phyloP scores from a whole-genome alignment of 2,797 vertebrate species.

The Diceros bicornis region DNA sequence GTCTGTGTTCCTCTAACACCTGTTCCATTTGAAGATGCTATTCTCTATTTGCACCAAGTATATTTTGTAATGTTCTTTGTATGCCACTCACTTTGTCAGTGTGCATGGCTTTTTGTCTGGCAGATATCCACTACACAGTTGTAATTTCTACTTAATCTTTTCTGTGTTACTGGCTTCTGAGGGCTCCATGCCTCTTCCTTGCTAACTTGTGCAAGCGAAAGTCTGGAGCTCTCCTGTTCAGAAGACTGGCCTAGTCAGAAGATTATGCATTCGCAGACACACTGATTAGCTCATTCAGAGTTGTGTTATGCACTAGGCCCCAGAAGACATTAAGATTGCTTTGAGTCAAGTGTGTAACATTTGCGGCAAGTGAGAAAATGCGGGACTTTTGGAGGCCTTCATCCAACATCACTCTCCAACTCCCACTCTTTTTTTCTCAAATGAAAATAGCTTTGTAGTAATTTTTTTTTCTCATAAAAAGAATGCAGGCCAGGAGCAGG shows the following conservation, averaged over 20 bases:
- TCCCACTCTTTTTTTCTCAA: background rate
- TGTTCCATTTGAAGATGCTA: conserved; percentile 35
- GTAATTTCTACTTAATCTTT: conserved; percentile 48
- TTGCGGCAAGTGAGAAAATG: conserved; percentile 59
- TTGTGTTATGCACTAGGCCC: conserved; percentile 52
- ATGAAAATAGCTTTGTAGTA: conserved; percentile 56
- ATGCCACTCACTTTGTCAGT: conserved; percentile 11
- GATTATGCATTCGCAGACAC: conserved; percentile 45
- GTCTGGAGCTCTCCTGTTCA: conserved; percentile 41
- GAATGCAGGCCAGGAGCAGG: conserved; percentile 46
- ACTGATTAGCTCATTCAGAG: conserved; percentile 48
- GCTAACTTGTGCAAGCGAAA: conserved; percentile 22
- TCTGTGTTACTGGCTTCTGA: conserved; percentile 56
- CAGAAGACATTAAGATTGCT: conserved; percentile 44
- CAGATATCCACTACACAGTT: background rate
- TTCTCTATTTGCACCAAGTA: conserved; percentile 20
- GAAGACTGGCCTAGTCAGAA: conserved; percentile 49
- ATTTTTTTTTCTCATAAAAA: conserved; percentile 49
- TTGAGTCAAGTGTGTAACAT: conserved; percentile 47
- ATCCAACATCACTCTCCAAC: conserved; percentile 19
- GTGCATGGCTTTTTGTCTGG: background rate
- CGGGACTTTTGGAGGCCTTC: conserved; percentile 52
- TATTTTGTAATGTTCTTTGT: conserved; percentile 60
- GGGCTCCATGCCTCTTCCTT: background rate
- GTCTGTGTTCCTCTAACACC: conserved; percentile 41